Conservation (phyloP, 2,888 invertebrate genomes). For the Eurytoma californica region DNA sequence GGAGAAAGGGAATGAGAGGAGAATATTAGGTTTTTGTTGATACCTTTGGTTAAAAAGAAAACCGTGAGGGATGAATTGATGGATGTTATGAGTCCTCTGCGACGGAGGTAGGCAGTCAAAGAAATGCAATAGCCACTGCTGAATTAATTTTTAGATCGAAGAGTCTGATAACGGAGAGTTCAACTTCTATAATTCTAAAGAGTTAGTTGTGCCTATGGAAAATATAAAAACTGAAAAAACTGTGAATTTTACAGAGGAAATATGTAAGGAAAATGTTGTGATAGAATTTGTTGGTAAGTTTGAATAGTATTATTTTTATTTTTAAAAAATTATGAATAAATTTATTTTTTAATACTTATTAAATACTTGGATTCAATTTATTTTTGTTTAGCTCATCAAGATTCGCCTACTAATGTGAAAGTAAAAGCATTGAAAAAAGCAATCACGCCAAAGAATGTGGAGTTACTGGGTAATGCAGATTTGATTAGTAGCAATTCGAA, state of each 20-base stretch:
- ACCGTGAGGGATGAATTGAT: not conserved
- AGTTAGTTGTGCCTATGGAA: not conserved
- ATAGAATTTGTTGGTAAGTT: not conserved
- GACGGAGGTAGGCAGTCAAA: too few species aligned
- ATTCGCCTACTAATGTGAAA: slow-evolving; percentile 7
- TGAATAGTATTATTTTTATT: too few species aligned
- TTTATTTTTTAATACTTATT: not conserved
- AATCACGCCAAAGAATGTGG: not conserved
- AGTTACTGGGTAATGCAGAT: slow-evolving; percentile 34
- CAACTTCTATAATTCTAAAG: not conserved
- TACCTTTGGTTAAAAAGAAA: too few species aligned
- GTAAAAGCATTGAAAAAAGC: not conserved
- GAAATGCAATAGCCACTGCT: too few species aligned
- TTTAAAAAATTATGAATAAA: not conserved
- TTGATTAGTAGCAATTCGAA: slow-evolving; percentile 28
- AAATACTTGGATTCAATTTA: not conserved
- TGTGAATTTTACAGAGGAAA: not conserved
- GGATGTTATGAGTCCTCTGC: too few species aligned
- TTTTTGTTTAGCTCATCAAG: slow-evolving; percentile 28
- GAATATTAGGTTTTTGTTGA: too few species aligned
- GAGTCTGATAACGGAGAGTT: not conserved
- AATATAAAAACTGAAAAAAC: slow-evolving; percentile 5
- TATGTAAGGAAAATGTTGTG: not conserved
- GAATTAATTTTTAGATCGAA: slow-evolving; percentile 1
- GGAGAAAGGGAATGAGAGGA: not conserved